These are phyloP conservation scores for Macrotis lagotis DNA, from an alignment of 2,113 vertebrate species.

Conservation along the genomic window DNA sequence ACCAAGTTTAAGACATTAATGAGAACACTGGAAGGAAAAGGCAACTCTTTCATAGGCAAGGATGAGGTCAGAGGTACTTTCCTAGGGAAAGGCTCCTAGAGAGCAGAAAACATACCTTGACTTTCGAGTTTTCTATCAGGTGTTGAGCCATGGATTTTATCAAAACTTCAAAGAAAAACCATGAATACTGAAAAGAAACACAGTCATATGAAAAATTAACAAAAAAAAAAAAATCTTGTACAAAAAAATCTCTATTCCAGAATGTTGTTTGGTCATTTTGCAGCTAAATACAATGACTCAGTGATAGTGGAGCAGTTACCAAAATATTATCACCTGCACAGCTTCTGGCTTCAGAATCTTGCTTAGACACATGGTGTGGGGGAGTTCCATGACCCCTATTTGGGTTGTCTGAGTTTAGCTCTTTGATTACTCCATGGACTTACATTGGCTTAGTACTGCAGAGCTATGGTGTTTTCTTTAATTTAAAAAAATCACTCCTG, in stretches of 20 bases:
- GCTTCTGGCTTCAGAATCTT: neutral
- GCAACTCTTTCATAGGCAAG: accelerated
- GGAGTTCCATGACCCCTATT: neutral
- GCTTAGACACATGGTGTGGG: neutral
- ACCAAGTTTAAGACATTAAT: neutral
- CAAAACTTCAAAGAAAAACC: constrained; percentile 99
- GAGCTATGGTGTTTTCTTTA: neutral
- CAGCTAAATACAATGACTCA: neutral
- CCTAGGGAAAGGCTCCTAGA: neutral
- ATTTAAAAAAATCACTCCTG: neutral
- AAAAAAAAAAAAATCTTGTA: neutral
- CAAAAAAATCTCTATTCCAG: neutral
- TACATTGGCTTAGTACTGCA: neutral
- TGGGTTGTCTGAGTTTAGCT: neutral
- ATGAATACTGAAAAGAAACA: constrained; percentile 91
- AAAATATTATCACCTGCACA: neutral
- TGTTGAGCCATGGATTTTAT: constrained; percentile 99
- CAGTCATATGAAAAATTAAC: constrained; percentile 13
- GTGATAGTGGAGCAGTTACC: neutral
- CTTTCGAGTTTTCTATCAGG: constrained; percentile 94
- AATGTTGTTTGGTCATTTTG: neutral
- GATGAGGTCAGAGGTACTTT: neutral
- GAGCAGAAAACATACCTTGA: constrained; percentile 87
- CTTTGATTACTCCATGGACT: neutral
- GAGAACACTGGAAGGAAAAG: neutral